Percentiles rank a stretch among this genome's conserved stretches.
phyloP scores from a whole-genome alignment of 2,888 invertebrate genomes.

The Ichneumon xanthorius region DNA sequence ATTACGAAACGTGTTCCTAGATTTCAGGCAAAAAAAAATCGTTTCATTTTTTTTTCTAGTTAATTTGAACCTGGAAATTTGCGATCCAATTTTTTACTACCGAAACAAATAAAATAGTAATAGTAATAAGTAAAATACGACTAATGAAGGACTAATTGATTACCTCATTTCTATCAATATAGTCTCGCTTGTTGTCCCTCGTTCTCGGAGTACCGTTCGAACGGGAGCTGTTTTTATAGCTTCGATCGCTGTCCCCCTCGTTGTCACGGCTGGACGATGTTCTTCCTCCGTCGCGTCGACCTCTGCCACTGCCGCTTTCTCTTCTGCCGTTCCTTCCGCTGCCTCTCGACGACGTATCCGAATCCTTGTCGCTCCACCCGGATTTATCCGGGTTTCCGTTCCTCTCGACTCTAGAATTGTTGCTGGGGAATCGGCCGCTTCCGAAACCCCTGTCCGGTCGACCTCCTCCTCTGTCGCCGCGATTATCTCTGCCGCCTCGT shows the following conservation, averaged over 20 bases:
- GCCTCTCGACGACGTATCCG: conserved; percentile 75
- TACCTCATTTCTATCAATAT: conserved; percentile 53
- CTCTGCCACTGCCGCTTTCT: conserved; percentile 59
- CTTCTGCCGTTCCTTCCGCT: conserved; percentile 72
- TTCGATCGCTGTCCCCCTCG: conserved; percentile 52
- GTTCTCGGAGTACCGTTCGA: conserved; percentile 48
- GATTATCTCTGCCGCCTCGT: conserved; percentile 59
- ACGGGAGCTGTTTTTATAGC: conserved; percentile 47
- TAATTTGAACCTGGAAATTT: no score
- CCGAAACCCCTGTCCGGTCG: conserved; percentile 58
- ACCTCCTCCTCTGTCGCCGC: conserved; percentile 52
- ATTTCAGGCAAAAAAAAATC: not conserved
- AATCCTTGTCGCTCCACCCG: conserved; percentile 77
- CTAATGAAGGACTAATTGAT: not conserved
- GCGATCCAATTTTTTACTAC: no score
- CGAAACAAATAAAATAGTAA: not conserved
- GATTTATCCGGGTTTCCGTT: conserved; percentile 73
- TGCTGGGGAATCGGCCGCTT: conserved; percentile 42
- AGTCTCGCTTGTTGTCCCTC: conserved; percentile 57
- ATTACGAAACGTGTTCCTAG: not conserved
- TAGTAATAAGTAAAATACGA: not conserved
- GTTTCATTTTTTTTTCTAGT: not conserved
- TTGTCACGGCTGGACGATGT: conserved; percentile 43
- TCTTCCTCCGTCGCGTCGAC: conserved; percentile 44
- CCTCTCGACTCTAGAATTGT: conserved; percentile 70